A percentile compares a stretch with the other conserved stretches of the same genome.
These are phyloP conservation scores for Callopanchax toddi DNA, from an alignment of 2,113 vertebrate species.

Conservation along the genomic window DNA sequence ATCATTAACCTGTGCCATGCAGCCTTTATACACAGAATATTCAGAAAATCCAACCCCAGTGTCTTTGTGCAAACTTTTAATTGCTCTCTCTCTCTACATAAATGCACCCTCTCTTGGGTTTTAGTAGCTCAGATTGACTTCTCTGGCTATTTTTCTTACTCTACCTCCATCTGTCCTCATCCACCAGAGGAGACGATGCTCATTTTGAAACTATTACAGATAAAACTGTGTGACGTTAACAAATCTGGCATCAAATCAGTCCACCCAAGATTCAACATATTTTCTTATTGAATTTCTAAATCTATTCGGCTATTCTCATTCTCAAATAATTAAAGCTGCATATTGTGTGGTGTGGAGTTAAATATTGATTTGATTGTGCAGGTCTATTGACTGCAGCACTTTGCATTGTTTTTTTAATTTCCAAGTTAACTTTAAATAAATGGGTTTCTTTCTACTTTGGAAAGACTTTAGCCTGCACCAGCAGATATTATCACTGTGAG, in stretches of 20 bases:
- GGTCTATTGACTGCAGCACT: slow-evolving; percentile 56
- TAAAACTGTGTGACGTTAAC: slow-evolving; percentile 34
- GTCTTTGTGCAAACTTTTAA: slow-evolving; percentile 72
- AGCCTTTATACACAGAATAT: slow-evolving; percentile 57
- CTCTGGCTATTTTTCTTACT: slow-evolving; percentile 48
- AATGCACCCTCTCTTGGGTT: slow-evolving; percentile 53
- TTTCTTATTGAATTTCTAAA: slow-evolving; percentile 54
- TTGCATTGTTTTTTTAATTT: slow-evolving; percentile 45
- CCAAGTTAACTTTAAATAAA: slow-evolving; percentile 45
- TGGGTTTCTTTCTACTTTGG: slow-evolving; percentile 35
- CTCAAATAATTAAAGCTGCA: slow-evolving; percentile 64
- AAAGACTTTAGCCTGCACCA: slow-evolving; percentile 22
- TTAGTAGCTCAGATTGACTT: slow-evolving; percentile 40
- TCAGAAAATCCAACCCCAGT: slow-evolving; percentile 50
- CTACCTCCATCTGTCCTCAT: slow-evolving; percentile 42
- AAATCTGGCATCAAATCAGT: slow-evolving; percentile 47
- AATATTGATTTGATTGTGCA: slow-evolving; percentile 66
- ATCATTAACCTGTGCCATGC: slow-evolving; percentile 72
- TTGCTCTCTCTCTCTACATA: slow-evolving; percentile 66
- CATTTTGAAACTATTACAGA: slow-evolving; percentile 48
- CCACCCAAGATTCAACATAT: slow-evolving; percentile 55
- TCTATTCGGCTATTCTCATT: slow-evolving; percentile 66
- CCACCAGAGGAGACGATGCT: slow-evolving; percentile 40
- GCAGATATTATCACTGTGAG: slow-evolving; percentile 29
- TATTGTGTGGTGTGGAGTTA: slow-evolving; percentile 55